Evolutionary conservation across 1,140 invertebrate species (phyloP), one percentile per base, ranked within the genome.

Genomic region (Nasonia vitripennis): DNA sequence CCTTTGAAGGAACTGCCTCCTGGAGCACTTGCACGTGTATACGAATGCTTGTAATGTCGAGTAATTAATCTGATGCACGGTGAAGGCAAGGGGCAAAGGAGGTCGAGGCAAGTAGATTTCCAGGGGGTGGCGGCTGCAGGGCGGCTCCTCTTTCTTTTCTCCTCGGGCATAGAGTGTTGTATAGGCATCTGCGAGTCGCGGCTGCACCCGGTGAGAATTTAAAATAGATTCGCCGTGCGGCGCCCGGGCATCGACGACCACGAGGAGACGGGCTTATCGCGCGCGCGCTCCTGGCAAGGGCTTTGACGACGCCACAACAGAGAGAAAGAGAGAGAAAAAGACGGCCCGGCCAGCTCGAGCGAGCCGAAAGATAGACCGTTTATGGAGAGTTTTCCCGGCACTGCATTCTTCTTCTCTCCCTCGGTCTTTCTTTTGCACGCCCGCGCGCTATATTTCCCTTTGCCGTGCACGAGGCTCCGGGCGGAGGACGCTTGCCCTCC

Each of bases 381-480:
- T 78, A 78, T 78, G 23, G 23, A 77, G 74, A 77, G 20, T 51
- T 77, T 77, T 6, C 45, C 74, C 14, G 48, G 48, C 70, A 6
- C 14, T 17, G 31, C 37, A 20, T 74, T 74, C 12, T 74, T 74
- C 20, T 78, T 55, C 17, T 55, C 23, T 75, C 27, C 37, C 20
- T 37, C n/a, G 2, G 9, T 1, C 5, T 10, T 75, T 45, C 37
- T n/a, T 17, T 75, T 41, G 37, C 34, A 37, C 34, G 34, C 45
- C 3, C 23, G 10, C 45, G 48, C 45, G 48, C 23, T 17, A 12
- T 51, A 6, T 55, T 55, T 55, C 45, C n/a, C 27, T 31, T 78
- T 23, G 27, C 23, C 67, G 67, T 23, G 10, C 3, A 2, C 5
- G 55, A 10, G 14, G n/a, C 17, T 67, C 62, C 9, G 9, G 41